phyloP scores from a whole-genome alignment of 2,113 vertebrate genomes.

The Saimiri boliviensis region DNA sequence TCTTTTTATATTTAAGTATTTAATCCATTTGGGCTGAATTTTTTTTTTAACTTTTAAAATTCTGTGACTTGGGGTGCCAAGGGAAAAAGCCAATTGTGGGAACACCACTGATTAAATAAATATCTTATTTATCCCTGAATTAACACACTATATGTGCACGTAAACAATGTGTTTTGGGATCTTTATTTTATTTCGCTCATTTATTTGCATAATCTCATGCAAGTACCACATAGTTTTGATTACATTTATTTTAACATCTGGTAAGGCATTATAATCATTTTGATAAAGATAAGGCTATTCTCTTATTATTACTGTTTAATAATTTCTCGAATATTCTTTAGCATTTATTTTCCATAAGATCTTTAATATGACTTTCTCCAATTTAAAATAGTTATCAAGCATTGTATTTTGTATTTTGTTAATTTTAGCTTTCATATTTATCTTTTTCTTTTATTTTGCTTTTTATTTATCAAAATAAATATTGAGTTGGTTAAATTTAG shows the following conservation, averaged over 20 bases:
- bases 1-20: background rate
- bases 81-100: background rate
- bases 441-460: background rate
- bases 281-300: background rate
- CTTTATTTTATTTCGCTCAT: background rate
- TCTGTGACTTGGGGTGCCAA: background rate
- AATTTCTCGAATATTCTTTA: background rate
- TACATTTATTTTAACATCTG: background rate
- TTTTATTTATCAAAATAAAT: background rate
- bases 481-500: background rate
- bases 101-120: background rate
- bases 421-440: background rate
- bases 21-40: background rate
- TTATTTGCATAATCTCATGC: background rate
- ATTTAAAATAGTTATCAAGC: background rate
- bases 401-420: background rate
- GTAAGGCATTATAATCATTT: background rate
- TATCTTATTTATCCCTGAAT: background rate
- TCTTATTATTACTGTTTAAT: background rate
- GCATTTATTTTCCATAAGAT: background rate
- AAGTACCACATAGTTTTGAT: background rate
- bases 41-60: background rate
- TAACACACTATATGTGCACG: background rate
- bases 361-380: background rate
- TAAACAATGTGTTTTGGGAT: background rate